Conservation (phyloP, 1,140 invertebrate genomes). For the Cryptotermes secundus region DNA sequence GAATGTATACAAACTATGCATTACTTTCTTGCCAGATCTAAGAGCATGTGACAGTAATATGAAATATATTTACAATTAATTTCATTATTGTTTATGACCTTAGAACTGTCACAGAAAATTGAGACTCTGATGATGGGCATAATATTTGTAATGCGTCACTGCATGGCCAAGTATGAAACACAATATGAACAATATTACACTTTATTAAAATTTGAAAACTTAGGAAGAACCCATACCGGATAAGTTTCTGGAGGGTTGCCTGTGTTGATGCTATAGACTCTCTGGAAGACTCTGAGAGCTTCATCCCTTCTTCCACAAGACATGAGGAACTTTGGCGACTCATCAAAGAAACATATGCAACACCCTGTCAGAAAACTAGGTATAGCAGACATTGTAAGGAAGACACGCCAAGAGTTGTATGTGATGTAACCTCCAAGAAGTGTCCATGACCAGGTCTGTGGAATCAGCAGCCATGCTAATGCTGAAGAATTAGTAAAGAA, state of each 20-base stretch:
- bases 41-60: too few species aligned
- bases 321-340: conserved; percentile 82
- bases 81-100: too few species aligned
- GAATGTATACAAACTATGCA: too few species aligned
- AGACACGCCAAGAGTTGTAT: conserved; percentile 66
- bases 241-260: conserved; percentile 59
- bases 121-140: too few species aligned
- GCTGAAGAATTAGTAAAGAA: conserved; percentile 42
- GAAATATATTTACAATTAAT: too few species aligned
- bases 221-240: conserved; percentile 52
- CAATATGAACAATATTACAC: too few species aligned
- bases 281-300: conserved; percentile 60
- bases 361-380: conserved; percentile 60
- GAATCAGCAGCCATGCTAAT: conserved; percentile 56
- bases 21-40: too few species aligned
- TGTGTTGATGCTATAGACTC: conserved; percentile 62
- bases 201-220: too few species aligned
- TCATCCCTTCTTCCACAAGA: conserved; percentile 66
- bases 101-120: too few species aligned
- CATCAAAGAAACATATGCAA: conserved; percentile 47
- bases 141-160: too few species aligned
- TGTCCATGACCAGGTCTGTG: conserved; percentile 43
- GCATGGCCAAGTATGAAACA: too few species aligned
- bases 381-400: conserved; percentile 61
- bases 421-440: conserved; percentile 47